Evolutionary conservation across 2,113 vertebrate species (phyloP).

Genomic region (Syngnathus scovelli): DNA sequence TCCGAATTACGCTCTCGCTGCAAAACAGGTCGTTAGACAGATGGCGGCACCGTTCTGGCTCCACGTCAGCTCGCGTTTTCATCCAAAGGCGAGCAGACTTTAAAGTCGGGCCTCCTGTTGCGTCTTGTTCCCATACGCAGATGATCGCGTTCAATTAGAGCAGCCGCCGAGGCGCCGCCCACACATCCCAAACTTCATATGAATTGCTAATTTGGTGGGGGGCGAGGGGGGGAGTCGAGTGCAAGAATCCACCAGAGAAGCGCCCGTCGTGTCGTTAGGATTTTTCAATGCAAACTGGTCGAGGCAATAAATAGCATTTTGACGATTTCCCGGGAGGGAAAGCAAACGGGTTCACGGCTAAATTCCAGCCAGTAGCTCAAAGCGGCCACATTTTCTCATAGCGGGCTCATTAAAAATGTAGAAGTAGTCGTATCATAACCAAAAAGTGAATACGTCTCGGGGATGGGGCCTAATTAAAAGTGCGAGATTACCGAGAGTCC

Average conservation of each 20-base stretch:
- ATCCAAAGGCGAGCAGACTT: not conserved
- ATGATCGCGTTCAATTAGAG: slow-evolving; percentile 42
- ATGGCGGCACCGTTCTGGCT: not conserved
- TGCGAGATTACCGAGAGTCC: slow-evolving; percentile 18
- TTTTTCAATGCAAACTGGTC: not conserved
- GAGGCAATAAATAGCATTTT: not conserved
- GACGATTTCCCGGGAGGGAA: not conserved
- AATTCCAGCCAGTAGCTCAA: slow-evolving; percentile 1
- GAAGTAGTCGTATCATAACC: slow-evolving; percentile 17
- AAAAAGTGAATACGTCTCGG: slow-evolving; percentile 28
- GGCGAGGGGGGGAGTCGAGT: not conserved
- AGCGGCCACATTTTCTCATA: slow-evolving; percentile 23
- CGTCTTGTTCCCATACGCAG: slow-evolving; percentile 14
- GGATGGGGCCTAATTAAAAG: slow-evolving; percentile 46
- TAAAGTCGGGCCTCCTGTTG: slow-evolving; percentile 8
- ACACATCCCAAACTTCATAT: slow-evolving; percentile 23
- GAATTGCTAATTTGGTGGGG: slow-evolving; percentile 17
- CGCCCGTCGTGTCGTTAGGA: not conserved
- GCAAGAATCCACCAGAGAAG: slow-evolving; percentile 9
- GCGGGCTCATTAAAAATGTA: slow-evolving; percentile 37
- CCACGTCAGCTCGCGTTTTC: not conserved
- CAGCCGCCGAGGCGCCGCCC: slow-evolving; percentile 8
- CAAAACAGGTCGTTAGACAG: not conserved
- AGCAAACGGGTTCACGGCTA: slow-evolving; percentile 14
- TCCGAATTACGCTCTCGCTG: not conserved